Evolutionary conservation across 2,888 invertebrate species (phyloP).

Genomic region (Helleia helle): DNA sequence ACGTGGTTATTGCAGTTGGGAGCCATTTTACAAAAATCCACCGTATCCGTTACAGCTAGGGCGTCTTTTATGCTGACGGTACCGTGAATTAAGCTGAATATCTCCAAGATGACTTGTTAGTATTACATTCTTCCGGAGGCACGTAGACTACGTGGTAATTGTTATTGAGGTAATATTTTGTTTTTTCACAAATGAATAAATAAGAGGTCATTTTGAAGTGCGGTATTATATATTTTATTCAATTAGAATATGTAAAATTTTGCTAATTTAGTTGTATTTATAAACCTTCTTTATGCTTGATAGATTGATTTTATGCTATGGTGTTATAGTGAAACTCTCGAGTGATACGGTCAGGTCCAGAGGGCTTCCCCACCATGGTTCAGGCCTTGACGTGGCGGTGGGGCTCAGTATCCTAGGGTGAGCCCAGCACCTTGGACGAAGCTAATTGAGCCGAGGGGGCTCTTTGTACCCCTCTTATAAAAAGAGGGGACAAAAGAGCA

Average conservation of each 20-base stretch:
- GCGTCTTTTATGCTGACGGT: not conserved
- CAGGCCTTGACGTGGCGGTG: too few species aligned
- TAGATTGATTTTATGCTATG: not conserved
- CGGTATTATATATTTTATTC: not conserved
- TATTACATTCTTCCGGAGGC: slow-evolving; percentile 1
- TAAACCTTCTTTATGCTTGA: not conserved
- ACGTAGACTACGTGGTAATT: not conserved
- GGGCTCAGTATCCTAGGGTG: too few species aligned
- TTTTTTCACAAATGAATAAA: not conserved
- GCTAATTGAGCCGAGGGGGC: too few species aligned
- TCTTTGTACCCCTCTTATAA: too few species aligned
- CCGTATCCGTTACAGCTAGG: not conserved
- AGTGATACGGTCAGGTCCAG: too few species aligned
- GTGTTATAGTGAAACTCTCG: too few species aligned
- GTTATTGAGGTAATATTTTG: not conserved
- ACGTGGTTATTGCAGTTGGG: slow-evolving; percentile 2
- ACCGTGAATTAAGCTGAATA: not conserved
- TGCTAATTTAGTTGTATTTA: not conserved
- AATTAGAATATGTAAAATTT: not conserved
- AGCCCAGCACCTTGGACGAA: too few species aligned
- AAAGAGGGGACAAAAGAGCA: too few species aligned
- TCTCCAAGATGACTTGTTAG: slow-evolving; percentile 4
- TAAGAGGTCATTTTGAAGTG: not conserved
- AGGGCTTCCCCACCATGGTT: too few species aligned
- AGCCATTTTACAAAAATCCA: not conserved